Evolutionary conservation across 2,113 vertebrate species (phyloP).

Genomic region (Taxidea taxus): DNA sequence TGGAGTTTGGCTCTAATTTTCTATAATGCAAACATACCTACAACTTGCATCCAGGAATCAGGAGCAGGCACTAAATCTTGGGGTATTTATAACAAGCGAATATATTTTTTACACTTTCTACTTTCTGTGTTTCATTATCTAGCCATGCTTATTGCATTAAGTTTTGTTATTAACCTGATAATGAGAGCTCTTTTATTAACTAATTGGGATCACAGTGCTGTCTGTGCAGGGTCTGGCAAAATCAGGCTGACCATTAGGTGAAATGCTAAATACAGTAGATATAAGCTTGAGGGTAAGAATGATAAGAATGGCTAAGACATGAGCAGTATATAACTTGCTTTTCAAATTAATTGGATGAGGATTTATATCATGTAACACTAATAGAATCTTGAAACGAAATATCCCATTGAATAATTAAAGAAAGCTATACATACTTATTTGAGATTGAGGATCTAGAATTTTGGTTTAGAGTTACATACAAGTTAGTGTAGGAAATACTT

Average conservation of each 20-base stretch:
- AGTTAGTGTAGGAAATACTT: not conserved
- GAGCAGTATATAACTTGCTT: not conserved
- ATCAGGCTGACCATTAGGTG: not conserved
- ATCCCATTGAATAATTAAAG: not conserved
- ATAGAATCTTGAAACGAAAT: not conserved
- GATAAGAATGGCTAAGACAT: not conserved
- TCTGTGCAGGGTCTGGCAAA: not conserved
- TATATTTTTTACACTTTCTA: not conserved
- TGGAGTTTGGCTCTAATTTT: not conserved
- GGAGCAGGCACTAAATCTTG: not conserved
- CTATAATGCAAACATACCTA: not conserved
- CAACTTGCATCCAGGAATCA: not conserved
- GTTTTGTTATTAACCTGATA: not conserved
- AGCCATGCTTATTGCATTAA: not conserved
- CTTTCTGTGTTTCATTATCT: not conserved
- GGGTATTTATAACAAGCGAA: not conserved
- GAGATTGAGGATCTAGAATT: not conserved
- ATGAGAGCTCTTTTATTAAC: not conserved
- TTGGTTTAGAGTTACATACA: not conserved
- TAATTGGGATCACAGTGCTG: not conserved
- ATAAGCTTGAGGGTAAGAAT: not conserved
- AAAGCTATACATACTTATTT: not conserved
- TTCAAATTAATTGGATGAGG: not conserved
- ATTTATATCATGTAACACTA: not conserved
- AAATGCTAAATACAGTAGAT: not conserved